phyloP scores from a whole-genome alignment of 2,888 invertebrate genomes.

The Schizaphis graminum region DNA sequence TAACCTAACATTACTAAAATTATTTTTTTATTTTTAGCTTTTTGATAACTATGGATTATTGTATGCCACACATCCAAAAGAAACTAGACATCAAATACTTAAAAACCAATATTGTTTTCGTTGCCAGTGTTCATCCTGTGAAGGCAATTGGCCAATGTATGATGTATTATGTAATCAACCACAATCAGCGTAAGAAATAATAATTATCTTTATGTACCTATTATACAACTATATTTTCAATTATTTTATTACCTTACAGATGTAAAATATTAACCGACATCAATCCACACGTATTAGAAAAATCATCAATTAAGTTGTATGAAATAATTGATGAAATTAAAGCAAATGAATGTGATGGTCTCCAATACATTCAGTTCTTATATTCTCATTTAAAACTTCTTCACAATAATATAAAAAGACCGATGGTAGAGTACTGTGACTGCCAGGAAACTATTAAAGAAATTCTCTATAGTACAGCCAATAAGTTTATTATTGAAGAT shows the following conservation, averaged over 20 bases:
- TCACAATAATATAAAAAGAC: slow-evolving; percentile 67
- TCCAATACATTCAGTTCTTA: slow-evolving; percentile 66
- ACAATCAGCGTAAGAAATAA: not conserved
- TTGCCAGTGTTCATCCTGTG: slow-evolving; percentile 84
- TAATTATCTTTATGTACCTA: not conserved
- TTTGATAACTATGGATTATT: slow-evolving; percentile 88
- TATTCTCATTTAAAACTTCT: slow-evolving; percentile 67
- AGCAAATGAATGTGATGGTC: slow-evolving; percentile 50
- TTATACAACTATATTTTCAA: not conserved
- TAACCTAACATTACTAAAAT: not conserved
- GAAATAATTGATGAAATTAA: slow-evolving; percentile 34
- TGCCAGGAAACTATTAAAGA: slow-evolving; percentile 69
- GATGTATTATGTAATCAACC: not conserved
- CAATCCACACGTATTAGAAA: not conserved
- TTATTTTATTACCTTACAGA: not conserved
- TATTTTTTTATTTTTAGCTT: slow-evolving; percentile 71
- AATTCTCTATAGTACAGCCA: not conserved
- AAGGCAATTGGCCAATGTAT: slow-evolving; percentile 79
- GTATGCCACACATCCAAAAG: slow-evolving; percentile 77
- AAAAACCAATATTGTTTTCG: slow-evolving; percentile 83
- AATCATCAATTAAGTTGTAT: not conserved
- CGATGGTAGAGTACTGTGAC: slow-evolving; percentile 68
- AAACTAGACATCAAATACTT: slow-evolving; percentile 76
- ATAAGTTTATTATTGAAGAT: slow-evolving; percentile 41
- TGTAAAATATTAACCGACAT: not conserved